Conservation (phyloP, 2,888 invertebrate species). For the Leucophora obtusa region DNA sequence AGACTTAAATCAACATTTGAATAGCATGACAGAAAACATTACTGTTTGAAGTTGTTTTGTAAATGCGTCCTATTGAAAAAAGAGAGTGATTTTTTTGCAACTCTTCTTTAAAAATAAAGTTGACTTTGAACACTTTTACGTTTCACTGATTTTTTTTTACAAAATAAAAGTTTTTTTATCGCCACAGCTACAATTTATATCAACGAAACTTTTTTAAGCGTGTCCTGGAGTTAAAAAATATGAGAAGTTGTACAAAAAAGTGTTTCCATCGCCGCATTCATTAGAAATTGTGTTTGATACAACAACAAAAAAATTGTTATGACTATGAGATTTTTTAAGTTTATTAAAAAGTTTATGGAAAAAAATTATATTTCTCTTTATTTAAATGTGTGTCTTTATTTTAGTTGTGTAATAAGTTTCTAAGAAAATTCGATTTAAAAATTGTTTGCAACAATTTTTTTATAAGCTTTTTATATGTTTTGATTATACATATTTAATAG, state of each 20-base stretch:
- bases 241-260: constrained; percentile 1
- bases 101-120: constrained; percentile 55
- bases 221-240: constrained; percentile 27
- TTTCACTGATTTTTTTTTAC: constrained; percentile 73
- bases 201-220: constrained; percentile 37
- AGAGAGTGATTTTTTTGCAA: constrained; percentile 24
- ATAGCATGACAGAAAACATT: constrained; percentile 57
- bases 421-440: constrained; percentile 32
- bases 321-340: constrained; percentile 61
- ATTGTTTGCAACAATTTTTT: background rate
- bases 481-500: background rate
- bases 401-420: constrained; percentile 32
- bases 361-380: background rate
- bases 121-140: constrained; percentile 77
- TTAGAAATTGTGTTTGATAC: constrained; percentile 37
- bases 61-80: constrained; percentile 2
- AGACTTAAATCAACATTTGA: constrained; percentile 67
- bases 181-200: constrained; percentile 44
- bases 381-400: constrained; percentile 17
- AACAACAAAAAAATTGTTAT: constrained; percentile 19
- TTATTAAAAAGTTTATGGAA: constrained; percentile 62
- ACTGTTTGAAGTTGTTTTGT: constrained; percentile 28
- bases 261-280: constrained; percentile 46
- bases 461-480: background rate
- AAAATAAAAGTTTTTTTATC: constrained; percentile 46